phyloP scores from a whole-genome alignment of 2,888 invertebrate species.

The Limnephilus lunatus region DNA sequence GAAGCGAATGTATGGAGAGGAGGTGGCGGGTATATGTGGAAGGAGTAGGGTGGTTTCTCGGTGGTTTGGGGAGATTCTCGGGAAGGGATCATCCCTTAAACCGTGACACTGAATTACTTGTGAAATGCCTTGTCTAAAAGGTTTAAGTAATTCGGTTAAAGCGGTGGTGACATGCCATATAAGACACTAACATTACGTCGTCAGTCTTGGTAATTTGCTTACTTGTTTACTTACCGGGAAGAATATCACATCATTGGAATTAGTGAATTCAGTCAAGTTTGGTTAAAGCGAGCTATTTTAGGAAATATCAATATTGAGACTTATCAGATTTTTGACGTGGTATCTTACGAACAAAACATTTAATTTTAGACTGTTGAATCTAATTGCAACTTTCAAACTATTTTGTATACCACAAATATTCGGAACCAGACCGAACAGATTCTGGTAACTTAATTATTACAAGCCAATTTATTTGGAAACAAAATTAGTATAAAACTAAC shows the following conservation, averaged over 20 bases:
- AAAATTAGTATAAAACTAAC: background rate
- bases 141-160: conserved; percentile 53
- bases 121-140: conserved; percentile 63
- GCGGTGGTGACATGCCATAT: conserved; percentile 45
- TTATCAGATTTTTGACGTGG: background rate
- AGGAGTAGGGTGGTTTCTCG: conserved; percentile 20
- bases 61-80: conserved; percentile 38
- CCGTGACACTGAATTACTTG: conserved; percentile 65
- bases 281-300: background rate
- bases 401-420: background rate
- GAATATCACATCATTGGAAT: background rate
- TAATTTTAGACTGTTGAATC: background rate
- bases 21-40: background rate
- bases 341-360: background rate
- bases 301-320: background rate
- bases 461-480: background rate
- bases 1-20: conserved; percentile 56
- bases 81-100: conserved; percentile 62
- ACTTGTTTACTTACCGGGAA: conserved; percentile 2
- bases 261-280: background rate
- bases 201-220: conserved; percentile 43
- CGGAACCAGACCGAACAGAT: background rate
- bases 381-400: background rate
- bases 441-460: background rate
- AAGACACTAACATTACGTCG: conserved; percentile 40